These are phyloP conservation scores for Phrynosoma blainvillii DNA, from an alignment of 2,113 vertebrate species.

Conservation along the genomic window DNA sequence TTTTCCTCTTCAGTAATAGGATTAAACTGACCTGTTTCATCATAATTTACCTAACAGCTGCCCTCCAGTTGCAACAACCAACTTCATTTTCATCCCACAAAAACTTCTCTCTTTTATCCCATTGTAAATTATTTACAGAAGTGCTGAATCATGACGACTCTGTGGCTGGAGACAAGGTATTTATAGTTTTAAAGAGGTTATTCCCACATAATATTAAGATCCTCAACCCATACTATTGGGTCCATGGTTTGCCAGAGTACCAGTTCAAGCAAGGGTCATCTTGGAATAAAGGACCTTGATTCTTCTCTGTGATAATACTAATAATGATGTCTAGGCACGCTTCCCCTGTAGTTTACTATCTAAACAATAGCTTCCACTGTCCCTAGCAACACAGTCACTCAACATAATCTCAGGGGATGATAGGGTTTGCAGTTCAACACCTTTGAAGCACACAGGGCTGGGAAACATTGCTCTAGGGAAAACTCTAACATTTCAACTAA, in stretches of 20 bases:
- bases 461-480: too few relatives aligned
- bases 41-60: conserved; percentile 69
- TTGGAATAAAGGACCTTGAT: background rate
- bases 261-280: background rate
- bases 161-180: conserved; percentile 59
- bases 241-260: conserved; percentile 2
- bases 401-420: background rate
- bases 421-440: background rate
- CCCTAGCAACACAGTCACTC: too few relatives aligned
- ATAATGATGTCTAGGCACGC: too few relatives aligned
- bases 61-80: conserved; percentile 32
- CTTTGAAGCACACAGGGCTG: background rate
- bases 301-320: too few relatives aligned
- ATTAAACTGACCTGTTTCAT: conserved; percentile 66
- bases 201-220: conserved; percentile 67
- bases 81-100: conserved; percentile 69
- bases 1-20: conserved; percentile 51
- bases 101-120: conserved; percentile 60
- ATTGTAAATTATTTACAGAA: conserved; percentile 70
- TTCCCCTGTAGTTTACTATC: too few relatives aligned
- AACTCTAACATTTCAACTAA: too few relatives aligned
- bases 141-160: conserved; percentile 64
- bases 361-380: too few relatives aligned
- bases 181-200: conserved; percentile 47
- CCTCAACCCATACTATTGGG: background rate